Evolutionary conservation across 2,888 invertebrate species (phyloP).

Genomic region (Diachrysia chrysitis): DNA sequence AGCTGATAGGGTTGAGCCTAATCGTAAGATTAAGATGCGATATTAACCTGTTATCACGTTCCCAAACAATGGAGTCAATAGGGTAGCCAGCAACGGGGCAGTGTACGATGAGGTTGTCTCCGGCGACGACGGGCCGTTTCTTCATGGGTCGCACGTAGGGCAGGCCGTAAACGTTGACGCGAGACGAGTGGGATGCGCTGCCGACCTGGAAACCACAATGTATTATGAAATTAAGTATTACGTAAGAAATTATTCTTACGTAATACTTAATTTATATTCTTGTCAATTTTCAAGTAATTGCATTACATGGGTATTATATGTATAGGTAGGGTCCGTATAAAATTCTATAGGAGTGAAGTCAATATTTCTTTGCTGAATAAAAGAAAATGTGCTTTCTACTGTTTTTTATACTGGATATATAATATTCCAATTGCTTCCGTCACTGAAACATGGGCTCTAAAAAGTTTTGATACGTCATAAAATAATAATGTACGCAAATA

Average conservation of each 20-base stretch:
- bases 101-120: conserved; percentile 95
- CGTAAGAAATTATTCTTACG: too few species aligned
- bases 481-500: conserved; percentile 48
- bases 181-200: conserved; percentile 94
- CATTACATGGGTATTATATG: too few species aligned
- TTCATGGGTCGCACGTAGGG: conserved; percentile 97
- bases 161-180: conserved; percentile 96
- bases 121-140: conserved; percentile 97
- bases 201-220: conserved; percentile 90
- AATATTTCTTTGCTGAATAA: too few species aligned
- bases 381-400: too few species aligned
- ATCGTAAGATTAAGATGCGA: not conserved
- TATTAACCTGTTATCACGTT: conserved; percentile 91
- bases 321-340: too few species aligned
- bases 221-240: not conserved
- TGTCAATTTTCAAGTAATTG: too few species aligned
- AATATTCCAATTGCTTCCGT: too few species aligned
- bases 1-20: not conserved
- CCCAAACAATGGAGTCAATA: conserved; percentile 98
- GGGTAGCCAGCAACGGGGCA: conserved; percentile 99
- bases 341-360: too few species aligned
- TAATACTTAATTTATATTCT: not conserved
- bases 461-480: too few species aligned
- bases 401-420: too few species aligned
- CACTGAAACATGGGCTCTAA: too few species aligned